Percentiles rank a stretch among this genome's conserved stretches.
phyloP scores from a whole-genome alignment of 2,113 vertebrate species.

The Perca fluviatilis region DNA sequence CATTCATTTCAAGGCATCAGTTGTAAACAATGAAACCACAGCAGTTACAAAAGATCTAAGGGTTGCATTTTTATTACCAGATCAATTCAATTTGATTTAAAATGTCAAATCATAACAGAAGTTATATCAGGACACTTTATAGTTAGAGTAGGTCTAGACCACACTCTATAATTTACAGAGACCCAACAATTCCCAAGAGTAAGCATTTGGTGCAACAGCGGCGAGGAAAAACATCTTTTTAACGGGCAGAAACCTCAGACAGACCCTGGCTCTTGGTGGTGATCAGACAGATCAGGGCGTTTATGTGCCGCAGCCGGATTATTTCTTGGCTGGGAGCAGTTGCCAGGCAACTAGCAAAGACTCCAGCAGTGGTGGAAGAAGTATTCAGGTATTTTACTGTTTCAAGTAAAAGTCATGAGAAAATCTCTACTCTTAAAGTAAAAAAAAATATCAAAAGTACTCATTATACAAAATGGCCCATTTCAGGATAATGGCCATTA shows the following conservation, averaged over 20 bases:
- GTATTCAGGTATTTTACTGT: not conserved
- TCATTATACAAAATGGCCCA: not conserved
- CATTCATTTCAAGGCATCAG: not conserved
- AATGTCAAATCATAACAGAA: too few species aligned
- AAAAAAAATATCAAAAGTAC: not conserved
- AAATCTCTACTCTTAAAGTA: not conserved
- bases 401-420: not conserved
- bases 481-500: not conserved
- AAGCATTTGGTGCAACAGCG: too few species aligned
- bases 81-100: too few species aligned
- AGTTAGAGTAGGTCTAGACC: too few species aligned
- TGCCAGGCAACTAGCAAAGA: constrained; percentile 1
- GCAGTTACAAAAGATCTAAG: not conserved
- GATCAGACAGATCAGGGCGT: too few species aligned
- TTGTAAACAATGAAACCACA: not conserved
- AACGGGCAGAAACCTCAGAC: too few species aligned
- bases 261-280: too few species aligned
- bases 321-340: not conserved
- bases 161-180: too few species aligned
- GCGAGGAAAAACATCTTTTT: too few species aligned
- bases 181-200: too few species aligned
- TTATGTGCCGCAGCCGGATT: not conserved
- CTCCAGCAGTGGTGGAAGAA: not conserved
- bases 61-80: not conserved
- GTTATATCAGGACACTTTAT: too few species aligned